Percentiles rank a stretch among this genome's conserved stretches.
phyloP scores from a whole-genome alignment of 2,113 vertebrate genomes.

The Struthio camelus region DNA sequence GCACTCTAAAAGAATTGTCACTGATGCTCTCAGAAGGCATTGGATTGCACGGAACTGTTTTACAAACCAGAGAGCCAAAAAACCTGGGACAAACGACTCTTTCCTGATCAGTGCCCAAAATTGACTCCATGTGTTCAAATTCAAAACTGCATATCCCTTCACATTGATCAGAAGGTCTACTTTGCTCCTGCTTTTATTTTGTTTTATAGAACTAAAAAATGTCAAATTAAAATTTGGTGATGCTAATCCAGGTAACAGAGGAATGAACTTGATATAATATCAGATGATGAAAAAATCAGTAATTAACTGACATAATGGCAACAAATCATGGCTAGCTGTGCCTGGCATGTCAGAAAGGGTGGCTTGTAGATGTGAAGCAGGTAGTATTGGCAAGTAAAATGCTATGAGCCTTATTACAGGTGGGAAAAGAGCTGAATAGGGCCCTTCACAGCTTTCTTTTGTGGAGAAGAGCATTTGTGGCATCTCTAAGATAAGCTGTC shows the following conservation, averaged over 20 bases:
- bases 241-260: neutral
- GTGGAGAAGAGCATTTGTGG: neutral
- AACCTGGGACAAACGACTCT: neutral
- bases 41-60: neutral
- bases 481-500: neutral
- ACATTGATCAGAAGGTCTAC: neutral
- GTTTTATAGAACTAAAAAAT: neutral
- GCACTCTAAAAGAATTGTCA: neutral
- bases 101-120: neutral
- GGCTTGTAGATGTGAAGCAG: rapidly evolving
- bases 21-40: neutral
- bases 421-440: neutral
- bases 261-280: neutral
- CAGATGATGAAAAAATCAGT: neutral
- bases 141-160: neutral
- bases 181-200: neutral
- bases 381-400: neutral
- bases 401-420: neutral
- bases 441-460: neutral
- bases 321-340: neutral
- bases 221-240: neutral
- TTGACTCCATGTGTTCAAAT: neutral
- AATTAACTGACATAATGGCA: neutral
- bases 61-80: neutral
- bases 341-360: neutral